These are phyloP conservation scores for Lagenorhynchus albirostris DNA, from an alignment of 2,113 vertebrate species.

Conservation along the genomic window DNA sequence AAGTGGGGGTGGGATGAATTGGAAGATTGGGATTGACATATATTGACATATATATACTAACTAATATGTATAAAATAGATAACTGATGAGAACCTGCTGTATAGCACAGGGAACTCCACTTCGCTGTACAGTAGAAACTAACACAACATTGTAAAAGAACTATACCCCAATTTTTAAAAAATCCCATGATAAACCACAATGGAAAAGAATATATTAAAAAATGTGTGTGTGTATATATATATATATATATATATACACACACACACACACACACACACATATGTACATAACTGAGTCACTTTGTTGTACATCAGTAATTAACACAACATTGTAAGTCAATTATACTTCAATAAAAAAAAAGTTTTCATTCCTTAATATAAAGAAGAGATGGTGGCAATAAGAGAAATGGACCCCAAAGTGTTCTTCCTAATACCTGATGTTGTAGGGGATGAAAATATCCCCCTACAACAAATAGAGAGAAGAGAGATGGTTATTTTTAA, in stretches of 20 bases:
- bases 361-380: neutral
- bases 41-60: too few relatives aligned
- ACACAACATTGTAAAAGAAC: too few relatives aligned
- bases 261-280: too few relatives aligned
- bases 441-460: neutral
- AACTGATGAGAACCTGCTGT: too few relatives aligned
- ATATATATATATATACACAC: accelerated
- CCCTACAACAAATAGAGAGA: neutral
- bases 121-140: too few relatives aligned
- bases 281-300: neutral
- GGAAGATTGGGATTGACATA: too few relatives aligned
- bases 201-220: neutral
- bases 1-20: too few relatives aligned
- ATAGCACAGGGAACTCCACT: too few relatives aligned
- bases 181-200: neutral
- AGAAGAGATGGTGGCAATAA: neutral
- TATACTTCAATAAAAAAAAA: neutral
- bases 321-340: neutral
- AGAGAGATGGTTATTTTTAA: neutral
- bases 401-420: neutral
- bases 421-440: neutral
- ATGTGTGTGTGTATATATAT: too few relatives aligned
- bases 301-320: neutral
- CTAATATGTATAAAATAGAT: too few relatives aligned
- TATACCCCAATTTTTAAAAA: too few relatives aligned